These are phyloP conservation scores for Amphiduros pacificus DNA, from an alignment of 2,888 invertebrate genomes.

Conservation along the genomic window DNA sequence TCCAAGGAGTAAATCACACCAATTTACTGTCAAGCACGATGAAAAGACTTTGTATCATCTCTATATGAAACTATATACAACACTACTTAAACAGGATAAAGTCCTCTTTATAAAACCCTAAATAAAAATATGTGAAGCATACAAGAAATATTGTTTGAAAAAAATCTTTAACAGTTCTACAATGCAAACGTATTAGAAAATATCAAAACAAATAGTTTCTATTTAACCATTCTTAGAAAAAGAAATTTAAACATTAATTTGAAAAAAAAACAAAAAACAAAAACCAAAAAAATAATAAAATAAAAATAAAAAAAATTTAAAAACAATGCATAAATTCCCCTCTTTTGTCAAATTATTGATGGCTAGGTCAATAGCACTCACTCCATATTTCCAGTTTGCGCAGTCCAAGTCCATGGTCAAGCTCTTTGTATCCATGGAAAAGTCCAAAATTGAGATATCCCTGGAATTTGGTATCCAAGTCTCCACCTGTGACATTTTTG, in stretches of 20 bases:
- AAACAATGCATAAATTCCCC: not conserved
- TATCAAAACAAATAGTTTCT: no score
- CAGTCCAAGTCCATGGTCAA: constrained; percentile 81
- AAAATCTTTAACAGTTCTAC: no score
- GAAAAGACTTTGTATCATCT: no score
- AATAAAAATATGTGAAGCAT: no score
- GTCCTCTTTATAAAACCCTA: no score
- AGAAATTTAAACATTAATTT: not conserved
- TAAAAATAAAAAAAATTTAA: not conserved
- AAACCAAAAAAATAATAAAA: no score
- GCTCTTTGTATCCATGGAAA: constrained; percentile 80
- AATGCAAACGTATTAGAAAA: no score
- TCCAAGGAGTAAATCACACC: no score
- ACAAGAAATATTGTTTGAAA: no score
- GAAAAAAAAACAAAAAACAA: not conserved
- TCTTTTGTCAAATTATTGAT: not conserved
- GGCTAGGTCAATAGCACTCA: constrained; percentile 13
- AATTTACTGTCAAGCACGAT: no score
- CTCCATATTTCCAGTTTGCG: constrained; percentile 21
- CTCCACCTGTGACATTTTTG: constrained; percentile 24
- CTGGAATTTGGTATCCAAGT: constrained; percentile 26
- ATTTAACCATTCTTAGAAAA: not conserved
- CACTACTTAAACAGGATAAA: no score
- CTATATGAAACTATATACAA: no score
- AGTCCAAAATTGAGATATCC: constrained; percentile 72